phyloP scores from a whole-genome alignment of 2,113 vertebrate species.

The Myodes glareolus region DNA sequence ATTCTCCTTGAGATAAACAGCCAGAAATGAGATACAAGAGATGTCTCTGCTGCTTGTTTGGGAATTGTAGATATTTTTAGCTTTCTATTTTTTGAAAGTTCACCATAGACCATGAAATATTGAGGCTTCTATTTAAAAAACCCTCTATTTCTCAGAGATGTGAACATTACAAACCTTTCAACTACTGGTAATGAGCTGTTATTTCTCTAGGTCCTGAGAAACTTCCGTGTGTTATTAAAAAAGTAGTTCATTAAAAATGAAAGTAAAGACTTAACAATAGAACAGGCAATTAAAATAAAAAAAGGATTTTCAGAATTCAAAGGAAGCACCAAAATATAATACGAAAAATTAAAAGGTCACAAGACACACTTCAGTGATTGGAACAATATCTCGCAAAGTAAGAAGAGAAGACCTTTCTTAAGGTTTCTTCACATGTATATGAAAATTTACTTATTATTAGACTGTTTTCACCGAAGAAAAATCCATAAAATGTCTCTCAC shows the following conservation, averaged over 20 bases:
- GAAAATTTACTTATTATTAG: conserved; percentile 13
- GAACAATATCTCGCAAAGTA: background rate
- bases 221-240: conserved; percentile 65
- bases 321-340: conserved; percentile 31
- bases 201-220: conserved; percentile 29
- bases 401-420: background rate
- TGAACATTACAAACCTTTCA: conserved; percentile 58
- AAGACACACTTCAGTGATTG: conserved; percentile 46
- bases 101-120: conserved; percentile 21
- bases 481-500: background rate
- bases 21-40: background rate
- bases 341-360: background rate
- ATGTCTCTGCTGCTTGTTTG: conserved; percentile 52
- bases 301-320: background rate
- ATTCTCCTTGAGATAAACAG: background rate
- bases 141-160: conserved; percentile 42
- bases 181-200: conserved; percentile 62
- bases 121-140: conserved; percentile 52
- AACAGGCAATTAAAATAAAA: conserved; percentile 61
- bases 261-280: conserved; percentile 69
- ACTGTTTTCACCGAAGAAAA: conserved; percentile 37
- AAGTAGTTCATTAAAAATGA: conserved; percentile 63
- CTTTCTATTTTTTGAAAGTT: conserved; percentile 59
- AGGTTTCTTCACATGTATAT: background rate
- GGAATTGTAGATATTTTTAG: conserved; percentile 41